Evolutionary conservation across 2,113 vertebrate species (phyloP), one percentile per base, ranked within the genome.

Genomic region (Alaudala cheleensis): DNA sequence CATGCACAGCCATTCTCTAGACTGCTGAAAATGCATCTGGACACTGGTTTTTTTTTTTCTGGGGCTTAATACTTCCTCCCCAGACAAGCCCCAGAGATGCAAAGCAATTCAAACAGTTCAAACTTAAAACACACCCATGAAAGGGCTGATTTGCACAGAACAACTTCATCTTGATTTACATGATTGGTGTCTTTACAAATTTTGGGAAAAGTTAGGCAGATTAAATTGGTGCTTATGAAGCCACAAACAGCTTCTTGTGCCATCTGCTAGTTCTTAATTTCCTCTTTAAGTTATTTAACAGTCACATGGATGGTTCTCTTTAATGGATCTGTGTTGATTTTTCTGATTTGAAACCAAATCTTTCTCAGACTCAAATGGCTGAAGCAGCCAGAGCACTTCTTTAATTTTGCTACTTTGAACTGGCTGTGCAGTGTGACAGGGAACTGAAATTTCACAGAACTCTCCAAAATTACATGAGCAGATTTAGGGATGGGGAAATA

Each of bases 261-360:
- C 70, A 92, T 88, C 87, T 92, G 73, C 53, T 90, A 58, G 58
- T 70, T 94, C 91, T 77, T 80, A 70, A 92, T 94, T 92, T 90
- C 78, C 70, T 62, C 53, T 92, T 82, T 85, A 62, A 95, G 66
- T 61, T 57, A 87, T 49, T 91, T 85, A 92, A 26, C 54, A 83
- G 42, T 90, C 71, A 86, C 33, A 80, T 58, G 56, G 74, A 77
- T 42, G 42, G 29, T 58, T 95, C 34, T 73, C 29, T 73, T 89
- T 47, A 91, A 76, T 26, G 23, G 66, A 50, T 84, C 40, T 51
- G 53, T 51, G 29, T 57, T 73, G 87, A 89, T 85, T 94, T 96
- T 85, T 82, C 69, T 89, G 61, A 80, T 87, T 90, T 79, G 70
- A 92, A 93, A 94, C 62, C 24, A 79, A 86, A 54, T 54, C 3